Conservation (phyloP, 2,113 vertebrate genomes). For the Upupa epops region DNA sequence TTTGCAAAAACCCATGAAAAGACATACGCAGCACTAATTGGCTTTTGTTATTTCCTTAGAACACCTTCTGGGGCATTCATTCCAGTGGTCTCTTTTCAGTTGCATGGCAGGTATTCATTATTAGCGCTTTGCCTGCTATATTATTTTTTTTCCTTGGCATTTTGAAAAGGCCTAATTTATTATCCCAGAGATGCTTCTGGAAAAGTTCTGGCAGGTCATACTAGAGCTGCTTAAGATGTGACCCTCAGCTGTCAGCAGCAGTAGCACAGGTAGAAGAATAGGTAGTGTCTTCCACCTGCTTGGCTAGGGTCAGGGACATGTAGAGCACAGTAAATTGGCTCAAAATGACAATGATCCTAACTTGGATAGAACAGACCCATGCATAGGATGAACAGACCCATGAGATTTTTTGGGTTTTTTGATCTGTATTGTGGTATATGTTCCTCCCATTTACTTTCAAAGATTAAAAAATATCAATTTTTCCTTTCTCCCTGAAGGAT, state of each 20-base stretch:
- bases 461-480: neutral
- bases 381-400: neutral
- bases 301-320: neutral
- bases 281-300: neutral
- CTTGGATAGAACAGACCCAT: neutral
- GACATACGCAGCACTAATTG: neutral
- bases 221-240: neutral
- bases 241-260: neutral
- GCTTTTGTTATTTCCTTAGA: conserved; percentile 13
- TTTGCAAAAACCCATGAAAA: neutral
- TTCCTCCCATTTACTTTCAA: neutral
- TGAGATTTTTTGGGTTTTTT: neutral
- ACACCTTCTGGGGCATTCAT: neutral
- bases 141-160: neutral
- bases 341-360: neutral
- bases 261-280: neutral
- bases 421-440: neutral
- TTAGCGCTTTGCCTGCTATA: neutral
- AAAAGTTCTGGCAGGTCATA: neutral
- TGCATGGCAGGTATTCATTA: neutral
- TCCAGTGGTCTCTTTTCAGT: neutral
- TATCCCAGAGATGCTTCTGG: neutral
- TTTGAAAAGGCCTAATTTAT: conserved; percentile 3
- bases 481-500: neutral
- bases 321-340: neutral